phyloP scores from a whole-genome alignment of 2,888 invertebrate genomes.

The Sturmia bella region DNA sequence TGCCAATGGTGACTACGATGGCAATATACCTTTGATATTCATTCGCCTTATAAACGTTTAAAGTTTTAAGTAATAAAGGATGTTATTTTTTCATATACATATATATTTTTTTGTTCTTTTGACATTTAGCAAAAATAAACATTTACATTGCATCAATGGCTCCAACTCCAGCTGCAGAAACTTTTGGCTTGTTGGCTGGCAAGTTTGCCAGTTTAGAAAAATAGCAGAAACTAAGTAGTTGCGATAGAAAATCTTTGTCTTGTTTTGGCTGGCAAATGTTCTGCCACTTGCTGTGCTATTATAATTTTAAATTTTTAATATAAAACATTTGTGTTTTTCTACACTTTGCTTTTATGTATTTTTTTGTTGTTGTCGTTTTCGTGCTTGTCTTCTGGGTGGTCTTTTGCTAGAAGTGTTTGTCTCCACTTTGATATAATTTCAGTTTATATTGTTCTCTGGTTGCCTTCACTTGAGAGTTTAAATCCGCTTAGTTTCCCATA shows the following conservation, averaged over 20 bases:
- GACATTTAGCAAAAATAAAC: slow-evolving; percentile 1
- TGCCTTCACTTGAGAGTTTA: background rate
- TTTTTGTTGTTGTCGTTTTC: background rate
- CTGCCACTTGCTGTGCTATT: slow-evolving; percentile 60
- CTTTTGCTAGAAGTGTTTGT: background rate
- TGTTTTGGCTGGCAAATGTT: slow-evolving; percentile 29
- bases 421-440: background rate
- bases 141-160: slow-evolving; percentile 35
- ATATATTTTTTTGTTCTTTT: slow-evolving; percentile 19
- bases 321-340: slow-evolving; percentile 31
- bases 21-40: slow-evolving; percentile 27
- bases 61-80: slow-evolving; percentile 1
- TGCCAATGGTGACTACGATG: slow-evolving; percentile 3
- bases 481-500: slow-evolving; percentile 53
- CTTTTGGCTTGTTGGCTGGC: slow-evolving; percentile 1
- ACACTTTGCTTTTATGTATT: background rate
- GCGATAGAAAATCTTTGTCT: slow-evolving; percentile 22
- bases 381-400: background rate
- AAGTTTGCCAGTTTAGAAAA: background rate
- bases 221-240: background rate
- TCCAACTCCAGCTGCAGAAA: slow-evolving; percentile 18
- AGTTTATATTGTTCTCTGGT: slow-evolving; percentile 7
- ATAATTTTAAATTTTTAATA: slow-evolving; percentile 51
- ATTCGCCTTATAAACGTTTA: slow-evolving; percentile 18
- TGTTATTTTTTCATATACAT: background rate